These are phyloP conservation scores for Clivina fossor DNA, from an alignment of 2,888 invertebrate species.

Conservation along the genomic window DNA sequence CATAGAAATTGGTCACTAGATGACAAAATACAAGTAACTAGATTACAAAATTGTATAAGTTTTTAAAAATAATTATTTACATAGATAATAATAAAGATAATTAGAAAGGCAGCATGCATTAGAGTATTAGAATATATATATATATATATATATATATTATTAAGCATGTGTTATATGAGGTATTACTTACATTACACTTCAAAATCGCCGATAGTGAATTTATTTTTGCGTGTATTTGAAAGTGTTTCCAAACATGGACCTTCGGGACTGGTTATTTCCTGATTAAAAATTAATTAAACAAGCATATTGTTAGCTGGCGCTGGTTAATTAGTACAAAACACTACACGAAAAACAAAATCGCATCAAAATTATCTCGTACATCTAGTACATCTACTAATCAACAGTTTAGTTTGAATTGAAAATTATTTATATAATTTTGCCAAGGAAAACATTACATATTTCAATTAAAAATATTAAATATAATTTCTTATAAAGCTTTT, in stretches of 20 bases:
- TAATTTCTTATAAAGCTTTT: background rate
- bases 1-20: no score
- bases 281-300: conserved; percentile 40
- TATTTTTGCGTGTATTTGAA: conserved; percentile 55
- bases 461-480: background rate
- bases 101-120: no score
- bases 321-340: background rate
- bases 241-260: conserved; percentile 51
- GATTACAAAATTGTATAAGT: no score
- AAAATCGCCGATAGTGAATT: conserved; percentile 76
- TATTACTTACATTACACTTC: conserved; percentile 74
- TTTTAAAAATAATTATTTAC: no score
- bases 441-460: background rate
- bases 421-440: background rate
- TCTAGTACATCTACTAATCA: background rate
- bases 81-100: no score
- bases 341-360: no score
- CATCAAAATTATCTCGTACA: background rate
- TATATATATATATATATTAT: no score
- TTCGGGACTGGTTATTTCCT: conserved; percentile 55
- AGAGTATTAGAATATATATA: no score
- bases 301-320: conserved; percentile 20
- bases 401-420: background rate
- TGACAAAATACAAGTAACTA: no score
- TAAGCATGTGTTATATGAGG: no score